Evolutionary conservation across 1,140 invertebrate species (phyloP), one percentile per base, ranked within the genome.

Genomic region (Cepaea nemoralis): DNA sequence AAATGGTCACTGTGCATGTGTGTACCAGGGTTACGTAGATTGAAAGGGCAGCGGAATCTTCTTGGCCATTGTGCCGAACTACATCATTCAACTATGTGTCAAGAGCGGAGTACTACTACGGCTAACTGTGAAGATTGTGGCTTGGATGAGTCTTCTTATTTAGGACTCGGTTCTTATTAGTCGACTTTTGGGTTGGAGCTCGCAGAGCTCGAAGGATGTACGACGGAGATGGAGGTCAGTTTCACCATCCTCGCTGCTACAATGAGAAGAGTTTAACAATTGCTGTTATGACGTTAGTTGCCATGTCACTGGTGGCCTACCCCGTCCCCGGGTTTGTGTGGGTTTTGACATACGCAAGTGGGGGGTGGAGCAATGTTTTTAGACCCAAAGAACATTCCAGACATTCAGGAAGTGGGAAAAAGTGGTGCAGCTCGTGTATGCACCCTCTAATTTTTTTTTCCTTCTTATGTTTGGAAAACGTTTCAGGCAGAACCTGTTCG

Each of bases 101-200:
- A 40, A 37, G 24, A 70, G 40, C 19, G 69, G 69, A 1, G 35
- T 40, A 24, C 27, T 70, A 39, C 35, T 70, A 70, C 19, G 69
- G 40, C 69, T 70, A 70, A 70, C 22, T 14, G 5, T 70, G 2
- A 70, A 70, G 40, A 70, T 40, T 5, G 39, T 70, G 40, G 35
- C 69, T 22, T 70, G 69, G 69, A 70, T 70, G 22, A n/a, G 12
- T 39, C 69, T 70, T 70, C 69, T 70, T 24, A 22, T 70, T 40
- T 70, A 40, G 69, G 69, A 70, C 27, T 70, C 37, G 22, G n/a
- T 70, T 70, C 69, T 70, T 10, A 70, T 70, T n/a, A 40, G 24
- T 37, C 19, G 69, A 22, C 69, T 70, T 70, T 24, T 37, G 3
- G n/a, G 1, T 40, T 1, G 33, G 69, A 22, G 69, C 69, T 22